A percentile compares a stretch with the other conserved stretches of the same genome.
phyloP scores from a whole-genome alignment of 2,888 invertebrate species.

The Megastigmus dorsalis region DNA sequence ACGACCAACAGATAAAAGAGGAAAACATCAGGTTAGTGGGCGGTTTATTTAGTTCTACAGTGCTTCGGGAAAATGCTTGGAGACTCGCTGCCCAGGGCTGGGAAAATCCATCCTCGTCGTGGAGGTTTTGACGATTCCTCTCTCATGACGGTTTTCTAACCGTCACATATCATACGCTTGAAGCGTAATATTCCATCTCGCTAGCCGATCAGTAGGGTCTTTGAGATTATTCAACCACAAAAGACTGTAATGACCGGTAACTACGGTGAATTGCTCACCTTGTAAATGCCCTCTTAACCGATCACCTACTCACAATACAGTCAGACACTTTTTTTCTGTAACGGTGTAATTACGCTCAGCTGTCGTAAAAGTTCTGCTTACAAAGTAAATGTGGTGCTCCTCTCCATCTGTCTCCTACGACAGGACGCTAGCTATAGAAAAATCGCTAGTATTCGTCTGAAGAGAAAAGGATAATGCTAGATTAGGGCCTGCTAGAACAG shows the following conservation, averaged over 20 bases:
- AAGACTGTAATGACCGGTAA: slow-evolving; percentile 56
- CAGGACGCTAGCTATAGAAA: neutral
- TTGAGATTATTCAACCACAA: slow-evolving; percentile 42
- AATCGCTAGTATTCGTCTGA: neutral
- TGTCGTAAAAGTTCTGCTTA: slow-evolving; percentile 45
- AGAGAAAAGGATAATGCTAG: slow-evolving; percentile 35
- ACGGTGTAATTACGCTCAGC: neutral
- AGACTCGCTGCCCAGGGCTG: too few relatives aligned
- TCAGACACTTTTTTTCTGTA: slow-evolving; percentile 50
- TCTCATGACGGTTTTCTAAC: too few relatives aligned
- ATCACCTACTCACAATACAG: slow-evolving; percentile 35
- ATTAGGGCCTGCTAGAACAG: slow-evolving; percentile 56
- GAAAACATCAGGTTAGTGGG: too few relatives aligned
- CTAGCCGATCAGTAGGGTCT: neutral
- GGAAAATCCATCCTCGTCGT: too few relatives aligned
- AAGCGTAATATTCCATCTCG: neutral
- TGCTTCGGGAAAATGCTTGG: too few relatives aligned
- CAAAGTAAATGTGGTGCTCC: slow-evolving; percentile 22
- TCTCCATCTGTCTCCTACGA: neutral
- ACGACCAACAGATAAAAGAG: too few relatives aligned
- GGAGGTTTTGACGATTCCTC: too few relatives aligned
- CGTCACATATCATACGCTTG: neutral
- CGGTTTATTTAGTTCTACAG: too few relatives aligned
- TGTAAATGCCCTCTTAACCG: slow-evolving; percentile 47
- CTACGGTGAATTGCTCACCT: slow-evolving; percentile 50